phyloP scores from a whole-genome alignment of 2,888 invertebrate species.

The Andrena hattorfiana region DNA sequence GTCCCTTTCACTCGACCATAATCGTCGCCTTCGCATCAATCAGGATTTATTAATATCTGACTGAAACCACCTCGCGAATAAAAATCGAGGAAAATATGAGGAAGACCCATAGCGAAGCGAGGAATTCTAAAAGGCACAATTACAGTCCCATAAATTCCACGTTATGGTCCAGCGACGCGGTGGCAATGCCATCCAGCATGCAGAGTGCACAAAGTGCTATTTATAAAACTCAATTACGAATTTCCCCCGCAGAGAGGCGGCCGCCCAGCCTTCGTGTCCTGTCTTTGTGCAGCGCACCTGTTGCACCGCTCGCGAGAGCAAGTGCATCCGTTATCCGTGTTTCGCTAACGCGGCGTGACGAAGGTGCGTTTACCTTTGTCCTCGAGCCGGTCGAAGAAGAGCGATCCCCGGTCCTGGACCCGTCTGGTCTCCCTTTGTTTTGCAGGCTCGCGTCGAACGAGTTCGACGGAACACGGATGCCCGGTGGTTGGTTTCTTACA shows the following conservation, averaged over 20 bases:
- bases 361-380: constrained; percentile 70
- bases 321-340: constrained; percentile 47
- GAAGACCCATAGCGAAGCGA: neutral
- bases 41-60: neutral
- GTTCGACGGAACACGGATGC: constrained; percentile 44
- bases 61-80: neutral
- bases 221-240: constrained; percentile 55
- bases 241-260: constrained; percentile 20
- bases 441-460: constrained; percentile 15
- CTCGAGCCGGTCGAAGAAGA: constrained; percentile 62
- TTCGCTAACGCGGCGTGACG: constrained; percentile 54
- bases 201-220: constrained; percentile 16
- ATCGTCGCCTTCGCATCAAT: neutral
- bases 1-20: constrained; percentile 3
- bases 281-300: constrained; percentile 53
- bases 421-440: constrained; percentile 64
- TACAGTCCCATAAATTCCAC: neutral
- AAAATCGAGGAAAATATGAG: neutral
- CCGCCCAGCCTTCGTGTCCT: constrained; percentile 34
- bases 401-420: constrained; percentile 48
- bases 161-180: neutral
- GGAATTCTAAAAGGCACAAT: neutral
- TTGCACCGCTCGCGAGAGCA: constrained; percentile 22
- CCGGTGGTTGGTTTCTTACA: constrained; percentile 15
- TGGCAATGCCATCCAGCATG: neutral